phyloP scores from a whole-genome alignment of 2,113 vertebrate species.

The Excalfactoria chinensis region DNA sequence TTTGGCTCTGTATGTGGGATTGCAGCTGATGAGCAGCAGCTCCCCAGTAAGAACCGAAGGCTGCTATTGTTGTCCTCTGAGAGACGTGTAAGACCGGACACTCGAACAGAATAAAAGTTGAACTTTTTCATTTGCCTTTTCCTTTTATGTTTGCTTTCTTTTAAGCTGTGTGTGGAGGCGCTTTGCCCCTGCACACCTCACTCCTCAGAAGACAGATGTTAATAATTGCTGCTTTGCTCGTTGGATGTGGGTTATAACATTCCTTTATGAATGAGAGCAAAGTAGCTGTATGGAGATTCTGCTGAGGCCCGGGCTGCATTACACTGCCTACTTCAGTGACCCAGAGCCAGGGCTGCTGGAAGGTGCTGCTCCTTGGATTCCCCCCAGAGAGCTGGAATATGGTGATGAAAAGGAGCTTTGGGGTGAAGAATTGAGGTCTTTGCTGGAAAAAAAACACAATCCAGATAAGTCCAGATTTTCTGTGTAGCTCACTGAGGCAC shows the following conservation, averaged over 20 bases:
- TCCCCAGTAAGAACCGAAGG: conserved; percentile 6
- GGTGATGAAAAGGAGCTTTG: background rate
- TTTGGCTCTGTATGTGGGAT: background rate
- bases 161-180: background rate
- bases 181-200: accelerated
- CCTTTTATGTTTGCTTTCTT: conserved; percentile 4
- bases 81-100: conserved; percentile 48
- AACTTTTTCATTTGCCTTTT: conserved; percentile 40
- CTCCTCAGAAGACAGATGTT: background rate
- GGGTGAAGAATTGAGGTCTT: background rate
- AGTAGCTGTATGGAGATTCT: background rate
- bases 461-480: background rate
- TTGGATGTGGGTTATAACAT: background rate
- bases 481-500: background rate
- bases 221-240: background rate
- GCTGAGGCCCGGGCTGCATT: background rate
- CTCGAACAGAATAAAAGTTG: conserved; percentile 56
- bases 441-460: background rate
- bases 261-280: background rate
- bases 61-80: conserved; percentile 34
- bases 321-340: accelerated
- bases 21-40: conserved; percentile 40
- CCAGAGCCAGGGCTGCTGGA: accelerated
- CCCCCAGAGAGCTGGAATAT: background rate
- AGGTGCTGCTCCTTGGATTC: background rate